Base-by-base conservation (phyloP, 2,888 invertebrate genomes). In the Orchesella flavescens region DNA sequence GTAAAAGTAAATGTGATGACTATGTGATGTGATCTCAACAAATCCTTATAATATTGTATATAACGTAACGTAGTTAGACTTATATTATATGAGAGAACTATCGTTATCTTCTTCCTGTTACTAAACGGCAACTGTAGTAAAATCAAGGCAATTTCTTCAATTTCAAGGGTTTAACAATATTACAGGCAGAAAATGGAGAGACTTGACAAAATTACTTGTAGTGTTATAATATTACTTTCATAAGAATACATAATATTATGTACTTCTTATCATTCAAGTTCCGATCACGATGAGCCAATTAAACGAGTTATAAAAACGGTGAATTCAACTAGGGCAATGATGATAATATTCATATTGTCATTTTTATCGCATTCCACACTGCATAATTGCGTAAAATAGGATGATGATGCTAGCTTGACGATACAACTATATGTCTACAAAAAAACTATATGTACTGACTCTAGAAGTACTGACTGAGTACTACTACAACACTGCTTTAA, bases 111-210 rank as follows among this genome's bases (percentile, higher is more conserved):
- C 2, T 34, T 34, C 7, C 2, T 34, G 2, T 34, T 34, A 34
- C 34, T 34, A 34, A 34, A 34, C 49, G 49, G 49, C n/a, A 15
- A n/a, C 49, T 15, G 49, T n/a, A 23, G 57, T 57, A 57, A 23
- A 61, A 61, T 73, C 61, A 75, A 77, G 77, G 77, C 76, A 66
- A 76, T 76, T 59, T 76, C 23, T 43, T 75, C 19, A 76, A 76
- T 76, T 76, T 76, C 76, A 76, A 76, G 66, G 53, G n/a, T 57
- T 68, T 21, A 53, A 53, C 49, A 65, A 13, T 76, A 66, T 13
- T 53, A 19, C 61, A 78, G 71, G 78, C 71, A 72, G 61, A 24
- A 63, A 53, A 78, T 78, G 71, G 78, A 78, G 78, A 78, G 77
- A 77, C 69, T 68, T 59, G 69, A 69, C 61, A 34, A 34, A 34